phyloP scores from a whole-genome alignment of 2,113 vertebrate genomes.

The Rhombomys opimus region DNA sequence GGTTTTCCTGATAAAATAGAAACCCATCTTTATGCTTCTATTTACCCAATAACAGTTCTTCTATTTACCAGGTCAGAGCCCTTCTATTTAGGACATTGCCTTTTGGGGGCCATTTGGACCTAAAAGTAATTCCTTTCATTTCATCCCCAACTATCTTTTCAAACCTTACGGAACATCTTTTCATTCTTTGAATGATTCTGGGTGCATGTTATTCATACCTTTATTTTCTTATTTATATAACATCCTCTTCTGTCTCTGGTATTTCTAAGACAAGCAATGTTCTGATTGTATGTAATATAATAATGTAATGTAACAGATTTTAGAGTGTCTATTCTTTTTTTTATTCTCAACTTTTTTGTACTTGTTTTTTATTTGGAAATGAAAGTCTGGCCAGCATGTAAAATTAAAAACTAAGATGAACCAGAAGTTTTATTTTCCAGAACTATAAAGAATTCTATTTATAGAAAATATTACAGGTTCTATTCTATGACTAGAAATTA shows the following conservation, averaged over 20 bases:
- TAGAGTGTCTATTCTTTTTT: not conserved
- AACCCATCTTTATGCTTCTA: not conserved
- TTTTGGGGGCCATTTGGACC: not conserved
- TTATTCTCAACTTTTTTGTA: not conserved
- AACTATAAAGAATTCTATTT: constrained; percentile 1
- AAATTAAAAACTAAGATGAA: not conserved
- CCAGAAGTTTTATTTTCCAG: not conserved
- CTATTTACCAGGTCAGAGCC: not conserved
- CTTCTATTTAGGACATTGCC: not conserved
- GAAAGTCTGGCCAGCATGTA: not conserved
- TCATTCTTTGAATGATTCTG: constrained; percentile 20
- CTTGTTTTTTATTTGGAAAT: constrained; percentile 42
- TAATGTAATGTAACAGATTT: not conserved
- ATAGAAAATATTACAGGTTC: not conserved
- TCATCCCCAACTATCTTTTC: not conserved
- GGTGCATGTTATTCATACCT: not conserved
- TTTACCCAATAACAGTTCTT: not conserved
- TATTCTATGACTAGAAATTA: constrained; percentile 1
- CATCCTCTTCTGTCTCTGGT: not conserved
- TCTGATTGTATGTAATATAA: constrained; percentile 6
- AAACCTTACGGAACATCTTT: not conserved
- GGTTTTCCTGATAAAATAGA: not conserved
- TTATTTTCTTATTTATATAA: constrained; percentile 29
- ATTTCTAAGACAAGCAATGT: constrained; percentile 31
- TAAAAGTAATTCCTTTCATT: not conserved